Base-by-base conservation (phyloP, 2,888 invertebrate species). In the Diarsia brunnea region DNA sequence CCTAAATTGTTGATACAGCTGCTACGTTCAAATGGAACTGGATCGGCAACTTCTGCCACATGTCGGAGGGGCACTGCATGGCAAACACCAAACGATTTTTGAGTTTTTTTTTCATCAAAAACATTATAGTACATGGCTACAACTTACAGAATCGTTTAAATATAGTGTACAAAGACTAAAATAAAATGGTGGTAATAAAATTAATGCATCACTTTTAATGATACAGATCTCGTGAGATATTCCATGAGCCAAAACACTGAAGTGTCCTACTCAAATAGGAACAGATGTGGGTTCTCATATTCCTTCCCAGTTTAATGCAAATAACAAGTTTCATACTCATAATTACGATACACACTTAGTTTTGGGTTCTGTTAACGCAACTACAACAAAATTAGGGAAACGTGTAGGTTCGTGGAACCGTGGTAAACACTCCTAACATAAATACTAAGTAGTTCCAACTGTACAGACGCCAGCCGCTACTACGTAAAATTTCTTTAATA, bases 301-400 rank as follows among this genome's bases (percentile, higher is more conserved):
- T 51, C 58, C 45, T 72, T 45, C 14, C 21, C 14, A n/a, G 61
- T 53, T 83, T 5, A 61, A 58, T 43, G 51, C 64, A 71, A 82
- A 78, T 81, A 83, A 38, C 38, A 67, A 69, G 55, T 69, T 78
- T n/a, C 60, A 51, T 65, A 51, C 43, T 21, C 55, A n/a, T 65
- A 82, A 75, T 82, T 69, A 79, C 61, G 19, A 45, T 49, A 69
- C 55, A 72, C 68, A 69, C 58, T 72, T 58, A 47, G 64, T 68
- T 78, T 78, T n/a, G n/a, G 31, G 69, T 69, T 66, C 61, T 38
- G 31, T 58, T 58, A 38, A 4, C 38, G n/a, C 24, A 73, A 80
- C 27, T 81, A 47, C 51, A 76, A 78, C 63, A 53, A 68, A 64
- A 77, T 67, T 78, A 45, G 47, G 58, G 70, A 27, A 63, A 27